A percentile compares a stretch with the other conserved stretches of the same genome.
Evolutionary conservation across 2,797 vertebrate genomes (phyloP).

Genomic region (Hapalemur alaotrensis): DNA sequence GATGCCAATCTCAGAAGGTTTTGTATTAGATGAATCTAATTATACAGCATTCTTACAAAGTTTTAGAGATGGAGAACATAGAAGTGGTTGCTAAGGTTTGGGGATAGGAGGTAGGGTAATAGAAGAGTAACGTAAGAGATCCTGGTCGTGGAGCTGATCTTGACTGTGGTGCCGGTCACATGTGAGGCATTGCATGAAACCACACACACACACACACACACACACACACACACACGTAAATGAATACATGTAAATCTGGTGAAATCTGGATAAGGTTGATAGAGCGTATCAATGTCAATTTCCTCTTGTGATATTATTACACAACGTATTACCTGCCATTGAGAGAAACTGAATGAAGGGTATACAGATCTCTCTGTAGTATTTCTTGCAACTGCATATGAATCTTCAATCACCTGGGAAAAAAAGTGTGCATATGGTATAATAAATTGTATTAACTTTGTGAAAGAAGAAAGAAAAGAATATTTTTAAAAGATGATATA

Average conservation of each 20-base stretch:
- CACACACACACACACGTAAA: background rate
- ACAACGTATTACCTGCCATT: background rate
- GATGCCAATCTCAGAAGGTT: background rate
- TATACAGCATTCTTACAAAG: background rate
- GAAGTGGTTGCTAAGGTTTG: background rate
- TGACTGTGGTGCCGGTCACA: background rate
- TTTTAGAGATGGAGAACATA: background rate
- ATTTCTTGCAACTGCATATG: background rate
- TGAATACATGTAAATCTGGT: background rate
- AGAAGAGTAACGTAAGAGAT: background rate
- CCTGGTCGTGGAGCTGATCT: background rate
- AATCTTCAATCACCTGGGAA: background rate
- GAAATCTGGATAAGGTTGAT: background rate
- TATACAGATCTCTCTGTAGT: background rate
- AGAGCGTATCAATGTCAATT: background rate
- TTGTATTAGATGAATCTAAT: background rate
- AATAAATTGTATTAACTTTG: background rate
- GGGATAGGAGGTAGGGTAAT: background rate
- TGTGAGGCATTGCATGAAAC: background rate
- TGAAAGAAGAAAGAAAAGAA: background rate
- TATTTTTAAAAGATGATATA: background rate
- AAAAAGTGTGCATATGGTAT: background rate
- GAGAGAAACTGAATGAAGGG: background rate
- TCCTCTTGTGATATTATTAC: background rate
- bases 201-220: background rate